Conservation (phyloP, 35 echinoderm and acorn worm genomes). For the Acanthaster planci region DNA sequence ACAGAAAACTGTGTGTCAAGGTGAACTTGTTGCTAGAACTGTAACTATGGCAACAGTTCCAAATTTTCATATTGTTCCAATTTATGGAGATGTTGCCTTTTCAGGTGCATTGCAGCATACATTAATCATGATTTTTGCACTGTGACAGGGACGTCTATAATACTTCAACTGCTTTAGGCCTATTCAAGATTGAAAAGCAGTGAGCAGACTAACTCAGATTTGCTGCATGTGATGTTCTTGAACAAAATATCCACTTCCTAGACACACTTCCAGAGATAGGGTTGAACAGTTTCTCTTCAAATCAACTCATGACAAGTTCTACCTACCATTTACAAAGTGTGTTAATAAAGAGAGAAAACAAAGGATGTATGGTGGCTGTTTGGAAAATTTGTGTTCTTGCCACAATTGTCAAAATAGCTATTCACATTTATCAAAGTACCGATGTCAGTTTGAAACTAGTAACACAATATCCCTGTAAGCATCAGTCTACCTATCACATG, state of each 20-base stretch:
- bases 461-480: too few relatives aligned
- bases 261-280: neutral
- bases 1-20: neutral
- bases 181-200: neutral
- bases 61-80: neutral
- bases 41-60: neutral
- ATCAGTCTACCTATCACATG: too few relatives aligned
- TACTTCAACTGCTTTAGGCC: neutral
- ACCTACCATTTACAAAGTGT: neutral
- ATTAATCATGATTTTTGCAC: neutral
- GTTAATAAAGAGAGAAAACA: neutral
- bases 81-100: constrained; percentile 30
- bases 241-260: neutral
- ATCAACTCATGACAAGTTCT: neutral
- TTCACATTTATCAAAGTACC: too few relatives aligned
- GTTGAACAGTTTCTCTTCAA: neutral
- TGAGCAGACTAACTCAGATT: constrained; percentile 11
- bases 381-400: constrained; percentile 3
- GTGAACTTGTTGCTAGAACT: neutral
- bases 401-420: too few relatives aligned
- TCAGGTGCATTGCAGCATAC: neutral
- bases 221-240: neutral
- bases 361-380: neutral
- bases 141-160: neutral
- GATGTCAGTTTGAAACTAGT: too few relatives aligned